Evolutionary conservation across 1,140 invertebrate species (phyloP).

Genomic region (Euura saliciscinereae): DNA sequence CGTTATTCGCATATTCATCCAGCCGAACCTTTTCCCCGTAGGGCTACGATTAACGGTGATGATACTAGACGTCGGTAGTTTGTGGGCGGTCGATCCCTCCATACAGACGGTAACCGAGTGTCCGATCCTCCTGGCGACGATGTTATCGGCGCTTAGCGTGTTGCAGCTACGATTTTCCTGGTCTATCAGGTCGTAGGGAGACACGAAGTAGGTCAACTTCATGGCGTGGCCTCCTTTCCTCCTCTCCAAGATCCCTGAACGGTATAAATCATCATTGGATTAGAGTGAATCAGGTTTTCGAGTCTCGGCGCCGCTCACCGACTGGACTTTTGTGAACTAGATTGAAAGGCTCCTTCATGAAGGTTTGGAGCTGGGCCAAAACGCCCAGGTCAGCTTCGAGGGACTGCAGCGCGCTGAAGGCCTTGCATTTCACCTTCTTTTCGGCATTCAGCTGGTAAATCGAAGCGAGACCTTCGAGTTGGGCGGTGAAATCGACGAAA

Average conservation of each 20-base stretch:
- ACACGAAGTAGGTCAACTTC: constrained; percentile 93
- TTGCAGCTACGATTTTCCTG: constrained; percentile 74
- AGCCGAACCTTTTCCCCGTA: constrained; percentile 74
- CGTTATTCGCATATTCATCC: constrained; percentile 12
- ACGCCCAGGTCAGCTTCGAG: constrained; percentile 90
- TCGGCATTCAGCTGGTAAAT: constrained; percentile 95
- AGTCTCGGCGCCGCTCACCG: constrained; percentile 57
- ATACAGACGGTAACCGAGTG: constrained; percentile 89
- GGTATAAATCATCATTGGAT: background rate
- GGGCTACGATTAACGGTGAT: constrained; percentile 76
- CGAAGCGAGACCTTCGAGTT: constrained; percentile 87
- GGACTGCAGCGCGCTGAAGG: constrained; percentile 89
- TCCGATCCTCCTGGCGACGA: constrained; percentile 76
- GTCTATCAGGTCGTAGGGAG: constrained; percentile 91
- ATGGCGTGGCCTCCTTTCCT: constrained; percentile 86
- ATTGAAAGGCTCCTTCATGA: constrained; percentile 84
- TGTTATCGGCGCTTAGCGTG: constrained; percentile 75
- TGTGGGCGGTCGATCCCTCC: constrained; percentile 87
- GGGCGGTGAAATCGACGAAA: constrained; percentile 91
- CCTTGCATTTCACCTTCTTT: constrained; percentile 93
- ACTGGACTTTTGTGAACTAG: constrained; percentile 90
- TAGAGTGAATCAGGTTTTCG: background rate
- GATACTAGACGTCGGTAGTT: constrained; percentile 82
- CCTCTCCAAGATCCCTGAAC: constrained; percentile 69
- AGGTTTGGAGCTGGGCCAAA: constrained; percentile 80